phyloP scores from a whole-genome alignment of 2,113 vertebrate genomes.

The Alces alces region DNA sequence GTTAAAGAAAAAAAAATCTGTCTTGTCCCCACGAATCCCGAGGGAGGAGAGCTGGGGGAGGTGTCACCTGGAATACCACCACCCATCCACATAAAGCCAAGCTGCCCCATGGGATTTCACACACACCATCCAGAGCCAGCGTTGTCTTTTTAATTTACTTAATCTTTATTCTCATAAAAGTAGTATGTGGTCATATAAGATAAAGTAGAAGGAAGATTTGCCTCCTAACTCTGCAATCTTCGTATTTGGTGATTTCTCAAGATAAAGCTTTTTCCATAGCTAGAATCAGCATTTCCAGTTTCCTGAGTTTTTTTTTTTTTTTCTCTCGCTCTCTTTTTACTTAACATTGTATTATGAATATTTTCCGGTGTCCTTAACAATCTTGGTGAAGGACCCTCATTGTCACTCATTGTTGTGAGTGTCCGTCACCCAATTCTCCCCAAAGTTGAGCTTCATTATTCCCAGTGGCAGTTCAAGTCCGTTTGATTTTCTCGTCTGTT shows the following conservation, averaged over 20 bases:
- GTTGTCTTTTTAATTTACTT: not conserved
- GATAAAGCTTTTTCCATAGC: not conserved
- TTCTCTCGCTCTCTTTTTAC: not conserved
- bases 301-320: not conserved
- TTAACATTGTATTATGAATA: not conserved
- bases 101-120: not conserved
- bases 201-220: not conserved
- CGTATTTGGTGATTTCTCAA: not conserved
- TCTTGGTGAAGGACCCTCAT: not conserved
- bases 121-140: not conserved
- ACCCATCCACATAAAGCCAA: not conserved
- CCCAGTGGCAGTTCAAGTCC: not conserved
- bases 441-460: not conserved
- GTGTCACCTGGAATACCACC: no score
- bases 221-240: not conserved
- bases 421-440: not conserved
- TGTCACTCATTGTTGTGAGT: not conserved
- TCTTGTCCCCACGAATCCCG: not conserved
- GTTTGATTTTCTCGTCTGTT: not conserved
- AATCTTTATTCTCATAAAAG: not conserved
- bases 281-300: not conserved
- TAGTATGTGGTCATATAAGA: not conserved
- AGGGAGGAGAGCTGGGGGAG: not conserved
- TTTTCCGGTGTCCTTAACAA: not conserved
- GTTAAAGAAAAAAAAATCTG: not conserved